Evolutionary conservation across 2,888 invertebrate species (phyloP).

Genomic region (Cryptosula pallasiana): DNA sequence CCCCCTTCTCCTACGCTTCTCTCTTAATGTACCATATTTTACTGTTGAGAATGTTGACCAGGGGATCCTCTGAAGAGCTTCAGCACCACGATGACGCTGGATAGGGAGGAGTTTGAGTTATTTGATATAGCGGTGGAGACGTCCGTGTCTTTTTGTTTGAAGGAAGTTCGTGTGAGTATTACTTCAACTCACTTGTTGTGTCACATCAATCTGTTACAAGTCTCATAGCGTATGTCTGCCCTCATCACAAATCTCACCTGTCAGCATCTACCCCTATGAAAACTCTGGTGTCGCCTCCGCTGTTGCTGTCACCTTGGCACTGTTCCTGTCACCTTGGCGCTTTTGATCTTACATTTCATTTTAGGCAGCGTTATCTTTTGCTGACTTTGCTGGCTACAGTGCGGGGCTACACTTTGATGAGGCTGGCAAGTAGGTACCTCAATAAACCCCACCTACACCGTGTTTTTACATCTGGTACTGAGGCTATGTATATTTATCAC

Average conservation of each 20-base stretch:
- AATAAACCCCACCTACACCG: slow-evolving; percentile 5
- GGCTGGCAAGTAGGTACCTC: slow-evolving; percentile 63
- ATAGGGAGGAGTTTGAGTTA: slow-evolving; percentile 67
- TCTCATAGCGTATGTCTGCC: too few relatives aligned
- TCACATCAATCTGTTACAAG: not conserved
- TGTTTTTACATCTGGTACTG: slow-evolving; percentile 22
- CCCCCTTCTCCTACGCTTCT: not conserved
- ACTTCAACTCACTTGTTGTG: too few relatives aligned
- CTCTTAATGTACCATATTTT: too few relatives aligned
- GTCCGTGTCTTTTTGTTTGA: slow-evolving; percentile 76
- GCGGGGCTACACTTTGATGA: slow-evolving; percentile 69
- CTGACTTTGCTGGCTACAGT: slow-evolving; percentile 68
- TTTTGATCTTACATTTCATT: too few relatives aligned
- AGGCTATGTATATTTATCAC: not conserved
- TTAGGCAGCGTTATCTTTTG: slow-evolving; percentile 67
- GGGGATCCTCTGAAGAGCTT: slow-evolving; percentile 65
- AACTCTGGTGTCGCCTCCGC: too few relatives aligned
- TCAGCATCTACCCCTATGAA: too few relatives aligned
- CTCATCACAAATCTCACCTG: too few relatives aligned
- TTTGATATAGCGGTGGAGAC: slow-evolving; percentile 65
- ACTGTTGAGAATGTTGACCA: not conserved
- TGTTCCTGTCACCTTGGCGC: too few relatives aligned
- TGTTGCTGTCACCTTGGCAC: too few relatives aligned
- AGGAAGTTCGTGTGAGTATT: slow-evolving; percentile 65
- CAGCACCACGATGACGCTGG: slow-evolving; percentile 71